Conservation (phyloP, 1,140 invertebrate genomes). For the Drosophila pandora region DNA sequence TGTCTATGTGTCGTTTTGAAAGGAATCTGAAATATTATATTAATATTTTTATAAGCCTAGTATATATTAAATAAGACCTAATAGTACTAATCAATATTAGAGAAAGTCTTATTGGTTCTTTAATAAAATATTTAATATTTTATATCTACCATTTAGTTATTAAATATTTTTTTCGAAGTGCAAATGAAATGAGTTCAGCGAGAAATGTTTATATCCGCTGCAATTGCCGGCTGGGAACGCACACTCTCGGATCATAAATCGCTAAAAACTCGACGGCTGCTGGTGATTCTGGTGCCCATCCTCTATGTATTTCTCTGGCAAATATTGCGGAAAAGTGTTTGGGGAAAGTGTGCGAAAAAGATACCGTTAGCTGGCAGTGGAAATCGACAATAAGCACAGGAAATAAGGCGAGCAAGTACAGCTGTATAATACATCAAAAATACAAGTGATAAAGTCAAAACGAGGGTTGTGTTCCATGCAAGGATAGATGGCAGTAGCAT, state of each 20-base stretch:
- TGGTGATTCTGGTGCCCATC: background rate
- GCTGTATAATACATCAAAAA: constrained; percentile 44
- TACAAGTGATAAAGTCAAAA: constrained; percentile 1
- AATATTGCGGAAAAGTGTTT: constrained; percentile 69
- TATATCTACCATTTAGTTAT: background rate
- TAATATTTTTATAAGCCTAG: too few relatives aligned
- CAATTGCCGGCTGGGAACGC: constrained; percentile 67
- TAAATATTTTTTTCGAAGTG: constrained; percentile 23
- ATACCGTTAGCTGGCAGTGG: constrained; percentile 43
- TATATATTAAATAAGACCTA: too few relatives aligned
- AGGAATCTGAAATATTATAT: too few relatives aligned
- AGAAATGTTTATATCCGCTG: constrained; percentile 78
- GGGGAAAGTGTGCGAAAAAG: constrained; percentile 71
- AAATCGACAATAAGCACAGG: constrained; percentile 78
- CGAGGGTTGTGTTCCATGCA: background rate
- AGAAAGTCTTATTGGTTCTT: too few relatives aligned
- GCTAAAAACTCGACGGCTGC: constrained; percentile 35
- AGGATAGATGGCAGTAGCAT: background rate
- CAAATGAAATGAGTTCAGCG: constrained; percentile 73
- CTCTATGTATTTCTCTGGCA: constrained; percentile 29
- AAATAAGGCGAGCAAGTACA: constrained; percentile 61
- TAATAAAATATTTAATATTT: too few relatives aligned
- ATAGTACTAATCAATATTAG: too few relatives aligned
- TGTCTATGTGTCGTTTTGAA: too few relatives aligned
- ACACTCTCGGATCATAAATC: constrained; percentile 68